phyloP scores from a whole-genome alignment of 92 coral and sea anemone species.

The Scolanthus callimorphus region DNA sequence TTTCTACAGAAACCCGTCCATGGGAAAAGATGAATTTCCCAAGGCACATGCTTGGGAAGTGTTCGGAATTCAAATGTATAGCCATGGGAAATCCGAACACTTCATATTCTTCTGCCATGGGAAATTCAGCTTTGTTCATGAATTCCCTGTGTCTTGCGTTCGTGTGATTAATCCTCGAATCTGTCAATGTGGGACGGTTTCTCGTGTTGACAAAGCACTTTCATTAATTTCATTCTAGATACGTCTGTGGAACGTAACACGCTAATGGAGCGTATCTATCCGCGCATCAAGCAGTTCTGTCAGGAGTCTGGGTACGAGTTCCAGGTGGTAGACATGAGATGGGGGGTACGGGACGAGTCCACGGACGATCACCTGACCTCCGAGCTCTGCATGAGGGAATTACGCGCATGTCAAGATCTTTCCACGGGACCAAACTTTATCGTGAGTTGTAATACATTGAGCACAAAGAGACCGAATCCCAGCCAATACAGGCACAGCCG shows the following conservation, averaged over 20 bases:
- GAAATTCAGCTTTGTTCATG: no score
- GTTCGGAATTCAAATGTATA: no score
- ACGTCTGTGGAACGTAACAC: conserved; percentile 90
- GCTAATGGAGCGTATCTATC: conserved; percentile 81
- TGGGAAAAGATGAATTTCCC: no score
- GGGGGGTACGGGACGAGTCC: conserved; percentile 97
- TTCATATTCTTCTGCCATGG: no score
- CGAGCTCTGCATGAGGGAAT: conserved; percentile 86
- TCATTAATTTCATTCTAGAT: conserved; percentile 20
- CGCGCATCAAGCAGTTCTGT: conserved; percentile 78
- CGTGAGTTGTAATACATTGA: conserved; percentile 28
- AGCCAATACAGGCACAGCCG: no score
- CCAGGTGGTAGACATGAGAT: conserved; percentile 94
- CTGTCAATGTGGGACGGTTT: no score
- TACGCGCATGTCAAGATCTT: conserved; percentile 87
- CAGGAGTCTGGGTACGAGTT: conserved; percentile 88
- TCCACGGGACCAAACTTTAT: conserved; percentile 95
- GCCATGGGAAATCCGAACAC: no score
- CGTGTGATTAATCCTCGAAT: no score
- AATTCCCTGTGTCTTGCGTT: no score
- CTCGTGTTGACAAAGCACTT: neutral
- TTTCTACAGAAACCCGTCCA: neutral
- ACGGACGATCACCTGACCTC: conserved; percentile 97
- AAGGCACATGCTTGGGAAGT: no score
- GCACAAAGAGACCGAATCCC: no score